Conservation (phyloP, 2,888 invertebrate genomes). For the Caenorhabditis becei region DNA sequence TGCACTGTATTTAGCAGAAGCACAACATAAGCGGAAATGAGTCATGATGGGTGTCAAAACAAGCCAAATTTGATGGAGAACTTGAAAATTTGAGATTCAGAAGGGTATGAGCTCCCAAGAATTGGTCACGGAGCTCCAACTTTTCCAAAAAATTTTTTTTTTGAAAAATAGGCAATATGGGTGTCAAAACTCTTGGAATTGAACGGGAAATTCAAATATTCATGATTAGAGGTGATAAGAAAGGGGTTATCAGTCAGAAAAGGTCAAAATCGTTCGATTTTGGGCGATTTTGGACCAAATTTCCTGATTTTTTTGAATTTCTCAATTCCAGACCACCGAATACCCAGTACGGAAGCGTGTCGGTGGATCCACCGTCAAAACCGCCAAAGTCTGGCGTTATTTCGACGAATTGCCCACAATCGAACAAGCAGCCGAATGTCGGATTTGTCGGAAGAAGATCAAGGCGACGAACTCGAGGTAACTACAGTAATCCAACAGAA, state of each 20-base stretch:
- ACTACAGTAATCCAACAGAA: conserved; percentile 29
- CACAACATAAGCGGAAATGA: too few species aligned
- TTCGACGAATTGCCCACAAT: conserved; percentile 77
- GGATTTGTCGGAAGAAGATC: conserved; percentile 78
- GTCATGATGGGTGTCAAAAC: neutral
- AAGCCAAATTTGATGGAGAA: neutral
- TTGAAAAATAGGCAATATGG: too few species aligned
- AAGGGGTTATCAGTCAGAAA: too few species aligned
- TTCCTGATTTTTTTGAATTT: neutral
- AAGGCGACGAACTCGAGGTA: conserved; percentile 81
- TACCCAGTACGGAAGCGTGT: conserved; percentile 63
- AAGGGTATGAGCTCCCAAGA: too few species aligned
- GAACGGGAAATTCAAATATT: too few species aligned
- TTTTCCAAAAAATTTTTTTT: too few species aligned
- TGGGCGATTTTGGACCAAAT: neutral
- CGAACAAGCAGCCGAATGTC: conserved; percentile 80
- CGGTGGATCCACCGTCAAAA: conserved; percentile 69
- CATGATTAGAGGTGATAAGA: too few species aligned
- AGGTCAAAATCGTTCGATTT: neutral
- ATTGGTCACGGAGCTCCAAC: too few species aligned
- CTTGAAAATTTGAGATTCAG: neutral
- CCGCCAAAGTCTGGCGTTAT: conserved; percentile 77
- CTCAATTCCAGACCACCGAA: conserved; percentile 42
- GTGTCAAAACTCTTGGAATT: neutral
- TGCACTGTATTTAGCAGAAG: too few species aligned